A percentile compares a stretch with the other conserved stretches of the same genome.
These are phyloP conservation scores for Neolamprologus sp. DNA, from an alignment of 2,113 vertebrate genomes.

Conservation along the genomic window DNA sequence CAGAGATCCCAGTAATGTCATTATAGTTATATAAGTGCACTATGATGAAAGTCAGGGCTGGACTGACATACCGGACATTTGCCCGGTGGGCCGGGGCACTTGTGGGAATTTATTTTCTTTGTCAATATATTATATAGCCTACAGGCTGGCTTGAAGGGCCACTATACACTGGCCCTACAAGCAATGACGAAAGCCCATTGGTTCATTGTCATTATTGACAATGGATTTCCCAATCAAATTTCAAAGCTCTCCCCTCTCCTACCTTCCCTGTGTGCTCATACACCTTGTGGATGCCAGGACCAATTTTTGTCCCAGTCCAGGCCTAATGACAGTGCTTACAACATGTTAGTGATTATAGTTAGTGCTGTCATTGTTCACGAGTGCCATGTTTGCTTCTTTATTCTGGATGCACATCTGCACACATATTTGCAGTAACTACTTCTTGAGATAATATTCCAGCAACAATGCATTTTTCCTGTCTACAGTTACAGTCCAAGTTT, in stretches of 20 bases:
- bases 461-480: not conserved
- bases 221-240: not conserved
- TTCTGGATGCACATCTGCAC: not conserved
- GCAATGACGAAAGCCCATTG: not conserved
- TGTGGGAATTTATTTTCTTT: not conserved
- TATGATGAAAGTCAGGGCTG: not conserved
- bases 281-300: not conserved
- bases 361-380: not conserved
- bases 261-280: not conserved
- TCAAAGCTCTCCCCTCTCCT: not conserved
- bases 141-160: not conserved
- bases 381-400: not conserved
- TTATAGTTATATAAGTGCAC: not conserved
- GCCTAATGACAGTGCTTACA: not conserved
- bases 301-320: not conserved
- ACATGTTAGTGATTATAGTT: not conserved
- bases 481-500: not conserved
- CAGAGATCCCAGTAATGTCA: not conserved
- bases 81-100: not conserved
- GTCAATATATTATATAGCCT: not conserved
- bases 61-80: not conserved
- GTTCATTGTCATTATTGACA: not conserved
- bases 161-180: not conserved
- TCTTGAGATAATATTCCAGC: not conserved
- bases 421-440: not conserved